Evolutionary conservation across 1,140 invertebrate genomes (phyloP).

Genomic region (Cephus cinctus): DNA sequence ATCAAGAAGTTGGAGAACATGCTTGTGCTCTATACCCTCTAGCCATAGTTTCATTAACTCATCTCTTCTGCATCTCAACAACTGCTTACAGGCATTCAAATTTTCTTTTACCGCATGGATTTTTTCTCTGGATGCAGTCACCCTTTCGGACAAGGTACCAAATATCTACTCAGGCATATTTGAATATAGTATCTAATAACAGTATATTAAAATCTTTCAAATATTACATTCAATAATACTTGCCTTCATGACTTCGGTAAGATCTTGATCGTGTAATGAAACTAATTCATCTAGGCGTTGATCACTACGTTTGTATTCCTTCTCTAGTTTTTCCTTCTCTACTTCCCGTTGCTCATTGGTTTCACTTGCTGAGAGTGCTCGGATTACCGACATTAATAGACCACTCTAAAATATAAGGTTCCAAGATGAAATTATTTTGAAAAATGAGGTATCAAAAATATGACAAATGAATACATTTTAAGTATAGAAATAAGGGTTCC

Average conservation of each 20-base stretch:
- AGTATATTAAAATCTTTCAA: slow-evolving; percentile 8
- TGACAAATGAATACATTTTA: slow-evolving; percentile 4
- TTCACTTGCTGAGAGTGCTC: slow-evolving; percentile 87
- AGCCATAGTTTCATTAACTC: slow-evolving; percentile 91
- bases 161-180: too few species aligned
- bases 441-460: slow-evolving; percentile 27
- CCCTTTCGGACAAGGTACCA: slow-evolving; percentile 72
- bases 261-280: slow-evolving; percentile 82
- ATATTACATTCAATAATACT: slow-evolving; percentile 15
- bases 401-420: slow-evolving; percentile 69
- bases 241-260: slow-evolving; percentile 83
- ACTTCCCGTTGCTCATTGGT: slow-evolving; percentile 93
- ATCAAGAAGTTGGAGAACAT: slow-evolving; percentile 82
- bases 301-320: slow-evolving; percentile 90
- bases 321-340: slow-evolving; percentile 91
- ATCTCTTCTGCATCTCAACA: slow-evolving; percentile 88
- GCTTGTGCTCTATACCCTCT: slow-evolving; percentile 90
- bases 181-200: too few species aligned
- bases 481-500: neutral
- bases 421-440: slow-evolving; percentile 7
- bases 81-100: slow-evolving; percentile 83
- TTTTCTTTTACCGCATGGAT: slow-evolving; percentile 86
- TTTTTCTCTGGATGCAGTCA: slow-evolving; percentile 78
- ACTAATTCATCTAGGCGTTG: slow-evolving; percentile 85
- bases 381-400: slow-evolving; percentile 88